Conservation (phyloP, 2,113 vertebrate genomes). For the Muntiacus muntjak region DNA sequence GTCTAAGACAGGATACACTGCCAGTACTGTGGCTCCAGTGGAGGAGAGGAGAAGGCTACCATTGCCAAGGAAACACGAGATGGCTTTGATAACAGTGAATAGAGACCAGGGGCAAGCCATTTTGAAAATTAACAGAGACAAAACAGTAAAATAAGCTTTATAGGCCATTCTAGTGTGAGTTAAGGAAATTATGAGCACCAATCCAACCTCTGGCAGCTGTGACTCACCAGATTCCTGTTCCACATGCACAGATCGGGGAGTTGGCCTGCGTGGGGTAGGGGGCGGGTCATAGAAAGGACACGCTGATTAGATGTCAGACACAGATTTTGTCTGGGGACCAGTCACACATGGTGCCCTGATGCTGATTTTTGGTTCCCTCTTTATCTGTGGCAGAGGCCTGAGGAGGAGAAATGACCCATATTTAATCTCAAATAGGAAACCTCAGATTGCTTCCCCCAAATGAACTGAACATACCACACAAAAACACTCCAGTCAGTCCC, state of each 20-base stretch:
- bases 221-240: neutral
- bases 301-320: neutral
- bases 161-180: neutral
- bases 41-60: neutral
- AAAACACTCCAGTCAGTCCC: neutral
- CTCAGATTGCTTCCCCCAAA: neutral
- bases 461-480: neutral
- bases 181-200: neutral
- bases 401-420: neutral
- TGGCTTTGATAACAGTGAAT: neutral
- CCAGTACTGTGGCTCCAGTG: neutral
- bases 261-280: rapidly evolving
- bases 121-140: neutral
- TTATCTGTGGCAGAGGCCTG: neutral
- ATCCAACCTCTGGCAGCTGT: neutral
- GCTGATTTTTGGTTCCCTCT: neutral
- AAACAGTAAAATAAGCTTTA: neutral
- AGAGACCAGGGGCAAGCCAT: neutral
- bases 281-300: rapidly evolving
- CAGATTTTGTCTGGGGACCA: neutral
- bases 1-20: neutral
- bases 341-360: neutral
- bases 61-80: neutral
- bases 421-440: neutral
- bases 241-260: neutral